Base-by-base conservation (phyloP, 2,888 invertebrate genomes). In the Drosophila bunnanda region DNA sequence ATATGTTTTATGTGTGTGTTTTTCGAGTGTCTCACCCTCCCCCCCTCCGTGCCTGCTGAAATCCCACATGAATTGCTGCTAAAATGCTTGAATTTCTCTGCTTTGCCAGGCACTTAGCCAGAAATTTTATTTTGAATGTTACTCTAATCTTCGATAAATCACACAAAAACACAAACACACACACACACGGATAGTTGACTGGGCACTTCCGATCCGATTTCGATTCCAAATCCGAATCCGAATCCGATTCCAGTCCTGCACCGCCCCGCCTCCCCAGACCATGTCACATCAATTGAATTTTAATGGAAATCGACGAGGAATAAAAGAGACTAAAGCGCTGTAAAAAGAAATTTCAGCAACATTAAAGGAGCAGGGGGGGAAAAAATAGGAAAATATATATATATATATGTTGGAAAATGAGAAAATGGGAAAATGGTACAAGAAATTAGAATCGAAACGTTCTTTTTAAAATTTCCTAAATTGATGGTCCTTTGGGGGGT, bases 61-160 rank as follows among this genome's bases (percentile, higher is more conserved):
- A 79, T 89, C 86, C 86, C 86, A 80, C 65, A 88, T 88, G 86
- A 89, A 85, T 88, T 89, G 80, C 76, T 79, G 88, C 77, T 68
- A 86, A 83, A 85, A 79, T 73, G 79, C 86, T 69, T 30, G n/a
- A 54, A 50, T 64, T 65, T n/a, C 66, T 32, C 80, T 73, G 71
- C 85, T 77, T 77, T 90, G 88, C 89, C 89, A 90, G 86, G 88
- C 90, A 90, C 90, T 91, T 91, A 91, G 81, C 80, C 80, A 74
- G 78, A 80, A 80, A 88, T 90, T 90, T 75, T 89, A 83, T 89
- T 89, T 87, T 84, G 75, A 80, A 88, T 87, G 68, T 73, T 79
- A 53, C 88, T 80, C 89, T 78, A 88, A 85, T 85, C 86, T 66
- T 89, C 86, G 82, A 82, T 86, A 86, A 86, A 88, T 86, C 80